Evolutionary conservation across 2,113 vertebrate genomes (phyloP), one percentile per base, ranked within the genome.

Genomic region (Rostratula benghalensis): DNA sequence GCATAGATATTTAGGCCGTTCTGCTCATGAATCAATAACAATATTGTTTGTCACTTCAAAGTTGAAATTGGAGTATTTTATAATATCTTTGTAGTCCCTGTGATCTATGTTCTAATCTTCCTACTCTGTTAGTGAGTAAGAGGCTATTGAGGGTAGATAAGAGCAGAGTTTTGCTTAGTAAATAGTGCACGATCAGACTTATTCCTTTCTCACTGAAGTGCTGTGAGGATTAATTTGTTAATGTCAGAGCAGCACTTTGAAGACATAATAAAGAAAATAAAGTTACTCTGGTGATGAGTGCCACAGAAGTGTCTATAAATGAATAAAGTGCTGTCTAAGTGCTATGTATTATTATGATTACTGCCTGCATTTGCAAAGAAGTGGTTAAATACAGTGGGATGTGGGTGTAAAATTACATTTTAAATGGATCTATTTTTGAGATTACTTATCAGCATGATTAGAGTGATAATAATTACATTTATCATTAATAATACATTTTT

Each of bases 381-480:
- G 91, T 97, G 95, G 97, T 98, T 98, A 98, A 98, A 96, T 96
- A 92, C 94, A 93, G 95, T 95, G 97, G 94, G 96, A 94, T 96
- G 87, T 95, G 94, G 91, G 95, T 96, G 85, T 97, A 94, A 97
- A 97, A 97, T 97, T 95, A 92, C 94, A 95, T 95, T 95, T 80
- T 97, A 97, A 98, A 93, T 97, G 93, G 92, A 89, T 98, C 98
- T 98, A 98, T 98, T 98, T 97, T 97, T 98, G 94, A 98, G 97
- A 96, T 97, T 97, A 97, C 97, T 98, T 97, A 97, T 98, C 98
- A 98, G 97, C 95, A 76, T 97, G 97, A 98, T 98, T 98, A 98
- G 98, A 97, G 95, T 97, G 97, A 97, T 97, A 98, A 98, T 98
- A 98, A 98, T 98, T 97, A 94, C 97, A 96, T 98, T 98, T 97